Conservation (phyloP, 2,113 vertebrate genomes). For the Coptodon bakossiorum region DNA sequence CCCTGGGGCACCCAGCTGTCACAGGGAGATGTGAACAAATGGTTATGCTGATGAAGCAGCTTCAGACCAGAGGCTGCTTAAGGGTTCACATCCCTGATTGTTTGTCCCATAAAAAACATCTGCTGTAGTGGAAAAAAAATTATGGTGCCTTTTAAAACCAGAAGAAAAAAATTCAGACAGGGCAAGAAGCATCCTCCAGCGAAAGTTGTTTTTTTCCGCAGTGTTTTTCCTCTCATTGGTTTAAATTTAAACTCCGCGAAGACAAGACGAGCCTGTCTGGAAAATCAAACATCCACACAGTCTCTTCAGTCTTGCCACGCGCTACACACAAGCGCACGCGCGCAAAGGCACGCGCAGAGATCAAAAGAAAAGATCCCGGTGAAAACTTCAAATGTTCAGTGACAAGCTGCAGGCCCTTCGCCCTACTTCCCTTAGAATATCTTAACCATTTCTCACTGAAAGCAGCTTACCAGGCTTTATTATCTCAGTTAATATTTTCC, state of each 20-base stretch:
- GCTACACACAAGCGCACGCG: not conserved
- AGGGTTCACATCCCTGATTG: not conserved
- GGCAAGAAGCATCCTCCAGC: not conserved
- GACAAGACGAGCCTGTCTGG: not conserved
- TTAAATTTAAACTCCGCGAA: not conserved
- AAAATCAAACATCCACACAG: not conserved
- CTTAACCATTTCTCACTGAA: not conserved
- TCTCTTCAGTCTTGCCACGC: not conserved
- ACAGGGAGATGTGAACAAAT: conserved; percentile 49
- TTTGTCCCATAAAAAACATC: not conserved
- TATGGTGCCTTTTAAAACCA: not conserved
- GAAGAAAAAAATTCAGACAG: not conserved
- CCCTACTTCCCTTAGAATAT: not conserved
- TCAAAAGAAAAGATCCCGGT: not conserved
- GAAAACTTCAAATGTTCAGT: not conserved
- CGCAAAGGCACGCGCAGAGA: not conserved
- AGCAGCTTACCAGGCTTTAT: not conserved
- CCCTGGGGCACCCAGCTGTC: conserved; percentile 16
- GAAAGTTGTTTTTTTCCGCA: not conserved
- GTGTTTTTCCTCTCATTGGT: not conserved
- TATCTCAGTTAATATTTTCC: not conserved
- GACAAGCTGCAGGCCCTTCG: not conserved
- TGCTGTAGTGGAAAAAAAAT: not conserved
- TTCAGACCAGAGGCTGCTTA: not conserved
- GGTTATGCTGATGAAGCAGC: not conserved